phyloP scores from a whole-genome alignment of 2,888 invertebrate species.

The Cordilura impudica region DNA sequence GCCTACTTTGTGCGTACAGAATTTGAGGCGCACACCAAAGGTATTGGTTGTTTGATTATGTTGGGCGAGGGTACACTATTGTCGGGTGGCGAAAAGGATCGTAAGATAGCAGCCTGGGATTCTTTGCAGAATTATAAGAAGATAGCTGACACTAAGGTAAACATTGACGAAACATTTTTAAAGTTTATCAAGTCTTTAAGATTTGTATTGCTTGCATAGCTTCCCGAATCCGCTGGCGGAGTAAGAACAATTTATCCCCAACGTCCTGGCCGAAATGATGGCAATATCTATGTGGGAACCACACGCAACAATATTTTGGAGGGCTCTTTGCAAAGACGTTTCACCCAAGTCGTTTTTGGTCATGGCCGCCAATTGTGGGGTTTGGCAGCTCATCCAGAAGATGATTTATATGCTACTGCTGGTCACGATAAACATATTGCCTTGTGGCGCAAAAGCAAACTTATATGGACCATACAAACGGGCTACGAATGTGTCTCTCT shows the following conservation, averaged over 20 bases:
- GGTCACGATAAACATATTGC: slow-evolving; percentile 95
- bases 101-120: slow-evolving; percentile 95
- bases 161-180: not conserved
- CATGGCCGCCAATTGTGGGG: slow-evolving; percentile 93
- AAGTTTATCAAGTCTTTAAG: not conserved
- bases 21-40: slow-evolving; percentile 92
- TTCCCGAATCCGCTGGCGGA: slow-evolving; percentile 92
- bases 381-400: slow-evolving; percentile 92
- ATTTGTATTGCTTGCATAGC: slow-evolving; percentile 77
- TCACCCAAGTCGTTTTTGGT: slow-evolving; percentile 92
- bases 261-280: slow-evolving; percentile 91
- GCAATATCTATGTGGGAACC: slow-evolving; percentile 94
- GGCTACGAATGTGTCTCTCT: slow-evolving; percentile 93
- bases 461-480: slow-evolving; percentile 92
- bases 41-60: slow-evolving; percentile 91
- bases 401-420: slow-evolving; percentile 93
- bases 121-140: slow-evolving; percentile 92
- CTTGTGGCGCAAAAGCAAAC: slow-evolving; percentile 92
- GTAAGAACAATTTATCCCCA: slow-evolving; percentile 93
- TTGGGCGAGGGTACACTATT: slow-evolving; percentile 93
- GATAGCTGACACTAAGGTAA: slow-evolving; percentile 91
- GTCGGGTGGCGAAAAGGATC: slow-evolving; percentile 93
- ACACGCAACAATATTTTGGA: slow-evolving; percentile 93
- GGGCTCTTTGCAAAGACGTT: slow-evolving; percentile 92
- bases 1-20: slow-evolving; percentile 93